phyloP scores from a whole-genome alignment of 2,888 invertebrate genomes.

The Helicoverpa assulta region DNA sequence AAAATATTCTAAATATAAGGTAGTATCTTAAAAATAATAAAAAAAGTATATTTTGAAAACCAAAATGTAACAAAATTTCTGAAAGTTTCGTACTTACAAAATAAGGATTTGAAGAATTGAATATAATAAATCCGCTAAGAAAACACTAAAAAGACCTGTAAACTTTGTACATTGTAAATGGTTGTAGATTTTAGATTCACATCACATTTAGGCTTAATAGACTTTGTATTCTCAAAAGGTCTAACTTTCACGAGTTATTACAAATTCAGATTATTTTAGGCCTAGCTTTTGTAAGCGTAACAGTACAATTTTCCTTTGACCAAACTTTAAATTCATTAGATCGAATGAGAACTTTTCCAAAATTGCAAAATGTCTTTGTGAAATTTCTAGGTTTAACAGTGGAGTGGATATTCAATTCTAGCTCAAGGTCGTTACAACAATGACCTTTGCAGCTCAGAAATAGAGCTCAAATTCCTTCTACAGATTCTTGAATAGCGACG shows the following conservation, averaged over 20 bases:
- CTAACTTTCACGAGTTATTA: slow-evolving; percentile 33
- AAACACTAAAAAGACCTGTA: background rate
- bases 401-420: background rate
- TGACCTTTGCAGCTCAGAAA: background rate
- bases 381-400: too few species aligned
- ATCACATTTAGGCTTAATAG: slow-evolving; percentile 25
- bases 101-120: background rate
- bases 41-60: too few species aligned
- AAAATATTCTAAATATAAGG: background rate
- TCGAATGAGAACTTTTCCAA: background rate
- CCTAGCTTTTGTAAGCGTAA: slow-evolving; percentile 1
- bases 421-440: background rate
- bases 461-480: slow-evolving; percentile 12
- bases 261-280: slow-evolving; percentile 35
- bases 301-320: slow-evolving; percentile 21
- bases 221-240: slow-evolving; percentile 25
- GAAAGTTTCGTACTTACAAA: background rate
- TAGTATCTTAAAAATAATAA: background rate
- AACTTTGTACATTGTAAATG: background rate
- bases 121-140: background rate
- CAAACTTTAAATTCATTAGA: slow-evolving; percentile 5
- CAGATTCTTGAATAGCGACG: slow-evolving; percentile 18
- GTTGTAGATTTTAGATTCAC: slow-evolving; percentile 24
- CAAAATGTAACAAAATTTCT: background rate
- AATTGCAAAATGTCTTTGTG: too few species aligned